These are phyloP conservation scores for Echinops telfairi DNA, from an alignment of 2,113 vertebrate genomes.

Conservation along the genomic window DNA sequence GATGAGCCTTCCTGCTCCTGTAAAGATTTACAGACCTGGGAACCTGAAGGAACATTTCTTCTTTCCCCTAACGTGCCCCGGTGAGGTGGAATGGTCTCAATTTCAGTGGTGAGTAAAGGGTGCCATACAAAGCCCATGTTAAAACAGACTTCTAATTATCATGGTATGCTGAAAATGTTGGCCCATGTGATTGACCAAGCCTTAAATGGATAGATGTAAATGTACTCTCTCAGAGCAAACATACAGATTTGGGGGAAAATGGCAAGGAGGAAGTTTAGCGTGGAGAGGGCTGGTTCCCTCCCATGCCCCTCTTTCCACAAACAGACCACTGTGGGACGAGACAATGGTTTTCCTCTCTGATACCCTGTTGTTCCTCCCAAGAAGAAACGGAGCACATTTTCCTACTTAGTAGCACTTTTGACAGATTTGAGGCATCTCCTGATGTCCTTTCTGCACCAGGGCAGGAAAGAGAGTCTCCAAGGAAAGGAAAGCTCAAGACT, in stretches of 20 bases:
- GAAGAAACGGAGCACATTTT: neutral
- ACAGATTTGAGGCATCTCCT: neutral
- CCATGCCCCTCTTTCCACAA: neutral
- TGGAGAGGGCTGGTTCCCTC: neutral
- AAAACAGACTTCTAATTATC: neutral
- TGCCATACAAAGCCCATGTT: neutral
- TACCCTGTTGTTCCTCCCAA: neutral
- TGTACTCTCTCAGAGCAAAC: neutral
- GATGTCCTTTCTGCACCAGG: neutral
- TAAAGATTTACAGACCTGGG: no score
- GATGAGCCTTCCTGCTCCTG: no score
- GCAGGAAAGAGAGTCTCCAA: neutral
- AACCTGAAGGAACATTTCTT: no score
- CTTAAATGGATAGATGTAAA: neutral
- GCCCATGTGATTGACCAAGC: neutral
- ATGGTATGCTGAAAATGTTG: neutral
- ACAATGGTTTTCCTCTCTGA: neutral
- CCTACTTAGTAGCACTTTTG: neutral
- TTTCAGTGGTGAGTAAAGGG: no score
- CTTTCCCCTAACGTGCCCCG: no score
- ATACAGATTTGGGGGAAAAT: neutral
- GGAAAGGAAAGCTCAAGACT: neutral
- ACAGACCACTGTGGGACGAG: neutral
- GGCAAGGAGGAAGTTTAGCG: neutral
- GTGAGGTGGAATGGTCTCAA: no score